phyloP scores from a whole-genome alignment of 2,113 vertebrate genomes.

The Brachyhypopomus gauderio region DNA sequence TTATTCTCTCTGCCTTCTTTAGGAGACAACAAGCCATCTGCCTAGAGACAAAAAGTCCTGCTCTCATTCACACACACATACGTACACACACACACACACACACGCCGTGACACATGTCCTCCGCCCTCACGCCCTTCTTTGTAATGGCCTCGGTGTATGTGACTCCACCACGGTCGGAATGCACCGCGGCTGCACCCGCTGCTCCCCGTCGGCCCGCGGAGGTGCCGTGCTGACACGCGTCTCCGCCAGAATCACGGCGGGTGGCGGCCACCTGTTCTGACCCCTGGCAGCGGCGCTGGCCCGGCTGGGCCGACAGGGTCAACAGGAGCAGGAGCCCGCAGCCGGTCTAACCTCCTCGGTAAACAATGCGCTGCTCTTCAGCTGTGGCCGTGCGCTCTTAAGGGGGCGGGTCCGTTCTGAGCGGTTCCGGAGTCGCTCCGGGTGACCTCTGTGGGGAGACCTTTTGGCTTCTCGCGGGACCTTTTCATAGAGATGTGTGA shows the following conservation, averaged over 20 bases:
- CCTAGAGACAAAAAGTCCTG: conserved; percentile 67
- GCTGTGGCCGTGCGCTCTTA: not conserved
- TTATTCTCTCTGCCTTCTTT: conserved; percentile 66
- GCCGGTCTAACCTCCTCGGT: not conserved
- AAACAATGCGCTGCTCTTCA: not conserved
- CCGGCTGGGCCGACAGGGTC: conserved; percentile 10
- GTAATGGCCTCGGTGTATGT: not conserved
- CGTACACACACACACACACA: not conserved
- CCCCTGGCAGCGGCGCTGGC: not conserved
- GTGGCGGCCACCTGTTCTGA: conserved; percentile 29
- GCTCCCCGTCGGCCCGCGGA: not conserved
- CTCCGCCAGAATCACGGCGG: not conserved
- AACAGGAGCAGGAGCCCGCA: conserved; percentile 17
- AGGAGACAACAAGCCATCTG: conserved; percentile 75
- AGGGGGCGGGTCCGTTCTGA: not conserved
- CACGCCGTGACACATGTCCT: not conserved
- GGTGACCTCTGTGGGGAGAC: not conserved
- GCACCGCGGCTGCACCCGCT: not conserved
- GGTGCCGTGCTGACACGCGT: not conserved
- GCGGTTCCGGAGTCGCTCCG: not conserved
- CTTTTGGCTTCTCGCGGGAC: not conserved
- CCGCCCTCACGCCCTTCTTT: not conserved
- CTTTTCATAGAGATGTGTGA: not conserved
- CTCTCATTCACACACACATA: conserved; percentile 37
- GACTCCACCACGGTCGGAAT: not conserved